Evolutionary conservation across 2,113 vertebrate species (phyloP), one percentile per base, ranked within the genome.

Genomic region (Myodes glareolus): DNA sequence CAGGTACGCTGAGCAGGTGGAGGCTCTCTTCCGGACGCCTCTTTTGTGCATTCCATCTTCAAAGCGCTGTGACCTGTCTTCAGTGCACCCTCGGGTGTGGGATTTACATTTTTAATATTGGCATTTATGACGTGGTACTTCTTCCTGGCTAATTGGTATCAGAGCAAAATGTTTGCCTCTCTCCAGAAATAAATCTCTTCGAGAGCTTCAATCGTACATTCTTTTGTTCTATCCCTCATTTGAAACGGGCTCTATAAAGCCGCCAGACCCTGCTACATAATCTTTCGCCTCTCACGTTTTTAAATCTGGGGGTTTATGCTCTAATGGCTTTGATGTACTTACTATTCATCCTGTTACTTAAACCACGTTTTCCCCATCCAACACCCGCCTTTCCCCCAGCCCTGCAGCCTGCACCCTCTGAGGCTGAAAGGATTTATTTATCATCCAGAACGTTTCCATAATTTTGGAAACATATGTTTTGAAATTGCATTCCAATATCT

Each of bases 31-130:
- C 97, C 98, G 96, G 75, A 98, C 98, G 98, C 98, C 98, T 98
- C 98, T 98, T 98, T 98, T 96, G 97, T 92, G 97, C 96, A 98
- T 98, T 98, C 98, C 95, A 89, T 98, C 98, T 97, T 98, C 98
- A 98, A 98, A 98, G 97, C 97, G 89, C 98, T 97, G 91, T 98
- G 98, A 98, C 98, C 98, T 98, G 98, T 98, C 98, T 98, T 98
- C 98, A 97, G 85, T 98, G 98, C 97, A 98, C 98, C 98, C 98
- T 98, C 96, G 98, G 98, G 98, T 98, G 98, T 97, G 98, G 98
- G 98, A 99, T 99, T 99, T 99, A 98, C 99, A 99, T 99, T 98
- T 99, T 99, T 98, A 99, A 99, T 98, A 98, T 95, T 88, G 98
- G 98, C 98, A 97, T 98, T 98, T 98, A 98, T 98, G 98, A 98